phyloP scores from a whole-genome alignment of 2,797 vertebrate genomes.

The Hoplostethus mediterraneus region DNA sequence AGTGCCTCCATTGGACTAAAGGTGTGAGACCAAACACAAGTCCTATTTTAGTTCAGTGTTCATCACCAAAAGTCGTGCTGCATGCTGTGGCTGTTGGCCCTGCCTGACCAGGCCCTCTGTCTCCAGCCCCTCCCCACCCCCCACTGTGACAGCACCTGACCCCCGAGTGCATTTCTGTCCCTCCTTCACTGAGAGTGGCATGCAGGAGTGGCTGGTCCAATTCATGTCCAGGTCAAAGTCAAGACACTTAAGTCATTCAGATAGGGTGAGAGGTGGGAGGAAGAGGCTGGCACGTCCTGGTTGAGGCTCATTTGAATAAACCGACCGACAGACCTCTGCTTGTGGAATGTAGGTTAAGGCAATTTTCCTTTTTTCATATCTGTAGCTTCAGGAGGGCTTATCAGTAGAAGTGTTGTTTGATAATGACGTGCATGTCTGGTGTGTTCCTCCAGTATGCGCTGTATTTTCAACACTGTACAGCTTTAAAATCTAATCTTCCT shows the following conservation, averaged over 20 bases:
- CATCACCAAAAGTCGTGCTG: not conserved
- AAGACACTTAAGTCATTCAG: conserved; percentile 22
- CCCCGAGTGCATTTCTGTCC: conserved; percentile 8
- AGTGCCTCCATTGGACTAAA: not conserved
- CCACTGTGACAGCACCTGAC: not conserved
- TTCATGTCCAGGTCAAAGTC: conserved; percentile 23
- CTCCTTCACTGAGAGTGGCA: conserved; percentile 25
- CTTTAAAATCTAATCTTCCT: not conserved
- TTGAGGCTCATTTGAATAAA: not conserved
- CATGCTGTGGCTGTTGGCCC: not conserved
- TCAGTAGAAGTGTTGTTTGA: not conserved
- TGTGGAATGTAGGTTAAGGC: not conserved
- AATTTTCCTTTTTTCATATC: not conserved
- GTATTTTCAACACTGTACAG: not conserved
- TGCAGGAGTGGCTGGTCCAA: conserved; percentile 14
- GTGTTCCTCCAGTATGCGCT: not conserved
- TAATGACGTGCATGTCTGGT: not conserved
- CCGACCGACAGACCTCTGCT: too few species aligned
- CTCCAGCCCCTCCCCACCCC: not conserved
- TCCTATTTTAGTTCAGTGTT: not conserved
- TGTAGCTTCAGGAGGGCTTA: not conserved
- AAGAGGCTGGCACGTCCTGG: not conserved
- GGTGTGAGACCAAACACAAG: not conserved
- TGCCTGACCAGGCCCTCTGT: not conserved
- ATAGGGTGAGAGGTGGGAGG: not conserved